Base-by-base conservation (phyloP, 2,113 vertebrate genomes). In the Eulemur macaco region DNA sequence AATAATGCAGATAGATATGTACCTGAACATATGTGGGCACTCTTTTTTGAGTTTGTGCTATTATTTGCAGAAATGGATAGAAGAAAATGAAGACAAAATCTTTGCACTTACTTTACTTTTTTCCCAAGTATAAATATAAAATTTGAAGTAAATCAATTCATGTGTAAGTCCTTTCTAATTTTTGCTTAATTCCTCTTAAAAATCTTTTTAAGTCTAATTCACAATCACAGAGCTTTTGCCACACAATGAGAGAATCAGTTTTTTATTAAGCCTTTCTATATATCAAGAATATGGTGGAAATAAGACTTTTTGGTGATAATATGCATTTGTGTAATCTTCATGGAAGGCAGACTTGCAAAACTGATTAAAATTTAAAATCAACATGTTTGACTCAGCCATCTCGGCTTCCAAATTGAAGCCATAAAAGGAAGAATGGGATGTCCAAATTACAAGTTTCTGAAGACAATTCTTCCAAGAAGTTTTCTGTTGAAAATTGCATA, bases 61-160 rank as follows among this genome's bases (percentile, higher is more conserved):
- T 27, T 47, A 64, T 78, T 84, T 84, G 93, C 64, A 56, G 8
- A 90, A 93, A 63, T 27, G 0, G 54, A 8, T 11, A 71, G 10
- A 93, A 93, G n/a, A 58, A 92, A 78, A 86, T 34, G 21, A 56
- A 77, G 15, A 74, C 23, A 84, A 83, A 64, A 34, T 54, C 39
- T 80, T 5, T 45, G 21, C 8, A 69, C 15, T 74, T 47, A 66
- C 18, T 56, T n/a, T 84, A 45, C 18, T 60, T 93, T 37, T 45
- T 3, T 1, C 42, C 14, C 39, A 95, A 68, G 21, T 78, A 39
- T 58, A 89, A 73, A 31, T 69, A 63, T 80, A 74, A 34, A 58
- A 39, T 83, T 91, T 80, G 12, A 96, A 63, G 18, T 71, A 96
- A 92, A 90, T n/a, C 6, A 88, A 88, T 73, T 63, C 29, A 85